These are phyloP conservation scores for Achatina immaculata DNA, from an alignment of 1,140 invertebrate species.

Conservation along the genomic window DNA sequence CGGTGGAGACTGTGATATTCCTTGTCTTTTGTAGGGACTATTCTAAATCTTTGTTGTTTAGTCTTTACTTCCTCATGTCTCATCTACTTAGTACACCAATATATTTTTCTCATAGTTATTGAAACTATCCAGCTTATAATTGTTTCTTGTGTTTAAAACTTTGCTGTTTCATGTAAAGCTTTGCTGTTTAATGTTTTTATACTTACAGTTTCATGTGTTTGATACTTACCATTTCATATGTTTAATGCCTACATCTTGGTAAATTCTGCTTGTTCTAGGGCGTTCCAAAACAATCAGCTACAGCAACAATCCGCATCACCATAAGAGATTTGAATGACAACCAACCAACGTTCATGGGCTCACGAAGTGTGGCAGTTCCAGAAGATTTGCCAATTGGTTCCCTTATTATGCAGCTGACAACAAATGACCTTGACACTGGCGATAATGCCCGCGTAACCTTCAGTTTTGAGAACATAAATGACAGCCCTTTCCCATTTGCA, in stretches of 20 bases:
- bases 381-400: conserved; percentile 94
- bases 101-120: too few species aligned
- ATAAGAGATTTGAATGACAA: conserved; percentile 95
- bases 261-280: conserved; percentile 47
- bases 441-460: conserved; percentile 87
- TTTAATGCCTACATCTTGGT: background rate
- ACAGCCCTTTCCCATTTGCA: conserved; percentile 88
- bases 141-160: too few species aligned
- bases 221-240: background rate
- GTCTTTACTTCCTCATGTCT: too few species aligned
- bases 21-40: too few species aligned
- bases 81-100: too few species aligned
- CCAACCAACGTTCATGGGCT: conserved; percentile 89
- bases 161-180: too few species aligned
- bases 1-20: too few species aligned
- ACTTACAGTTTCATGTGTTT: too few species aligned
- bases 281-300: conserved; percentile 76
- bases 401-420: conserved; percentile 90
- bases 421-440: conserved; percentile 84
- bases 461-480: conserved; percentile 81
- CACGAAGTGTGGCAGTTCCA: conserved; percentile 94
- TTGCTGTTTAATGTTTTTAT: too few species aligned
- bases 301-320: conserved; percentile 85
- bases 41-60: too few species aligned
- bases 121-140: too few species aligned